Base-by-base conservation (phyloP, 2,113 vertebrate species). In the Pygoscelis antarcticus region DNA sequence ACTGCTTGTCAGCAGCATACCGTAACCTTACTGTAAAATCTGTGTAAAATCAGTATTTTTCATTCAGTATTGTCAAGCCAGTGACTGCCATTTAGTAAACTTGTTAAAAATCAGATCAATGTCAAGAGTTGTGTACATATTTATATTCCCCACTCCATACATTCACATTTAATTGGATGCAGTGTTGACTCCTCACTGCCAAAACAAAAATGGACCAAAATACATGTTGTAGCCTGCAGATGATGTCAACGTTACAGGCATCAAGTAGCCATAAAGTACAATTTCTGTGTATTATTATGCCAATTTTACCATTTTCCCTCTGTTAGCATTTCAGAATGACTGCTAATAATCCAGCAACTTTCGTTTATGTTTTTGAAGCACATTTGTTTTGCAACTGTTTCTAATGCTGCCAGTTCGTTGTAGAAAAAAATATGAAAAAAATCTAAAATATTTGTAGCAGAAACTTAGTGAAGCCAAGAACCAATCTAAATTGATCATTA, bases 61-160 rank as follows among this genome's bases (percentile, higher is more conserved):
- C 96, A 93, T 97, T 97, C 98, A 98, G 97, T 98, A 98, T 98
- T 98, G 98, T 98, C 98, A 98, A 98, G 84, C 89, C 97, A 97
- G 79, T 96, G 97, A 95, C 96, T 98, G 96, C 97, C 96, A 38
- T 98, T 95, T 97, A 98, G 97, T 98, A 98, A 98, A 98, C 81
- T 97, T 98, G 96, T 97, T 98, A 94, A 98, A 97, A 98, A 97
- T 96, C 87, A 51, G 97, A 97, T 94, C 95, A 38, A 96, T 96
- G 88, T 95, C 95, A 97, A 83, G 97, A 98, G 96, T 98, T 98
- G 94, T 98, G 96, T 98, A 98, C 87, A 80, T 97, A 96, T 94
- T 96, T 94, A 91, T 96, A n/a, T 34, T 65, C 69, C 44, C 54
- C 55, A 13, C 27, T 91, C 87, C 87, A 57, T 76, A 85, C 12